A percentile compares a stretch with the other conserved stretches of the same genome.
phyloP scores from a whole-genome alignment of 2,113 vertebrate species.

The Tyrannus savana region DNA sequence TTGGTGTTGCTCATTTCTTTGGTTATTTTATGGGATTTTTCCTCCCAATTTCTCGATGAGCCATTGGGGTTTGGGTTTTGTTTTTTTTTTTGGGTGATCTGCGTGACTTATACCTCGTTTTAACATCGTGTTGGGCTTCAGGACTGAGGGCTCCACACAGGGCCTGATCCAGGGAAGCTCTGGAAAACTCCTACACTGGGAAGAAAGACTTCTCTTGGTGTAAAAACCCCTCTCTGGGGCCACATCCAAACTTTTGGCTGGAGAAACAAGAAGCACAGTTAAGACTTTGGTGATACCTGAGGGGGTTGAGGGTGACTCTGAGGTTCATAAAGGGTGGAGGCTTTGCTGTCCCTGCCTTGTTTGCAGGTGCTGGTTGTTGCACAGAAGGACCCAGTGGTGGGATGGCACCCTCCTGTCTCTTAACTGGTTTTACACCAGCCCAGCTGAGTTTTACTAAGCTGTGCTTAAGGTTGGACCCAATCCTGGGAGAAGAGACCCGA shows the following conservation, averaged over 20 bases:
- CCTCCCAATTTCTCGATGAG: neutral
- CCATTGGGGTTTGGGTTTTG: neutral
- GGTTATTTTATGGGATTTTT: neutral
- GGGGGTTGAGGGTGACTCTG: neutral
- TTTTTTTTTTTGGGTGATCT: neutral
- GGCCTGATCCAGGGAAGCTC: fast-evolving
- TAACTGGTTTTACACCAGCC: neutral
- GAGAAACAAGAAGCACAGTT: neutral
- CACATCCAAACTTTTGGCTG: neutral
- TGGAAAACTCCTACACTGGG: neutral
- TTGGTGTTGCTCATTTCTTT: neutral
- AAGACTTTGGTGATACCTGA: neutral
- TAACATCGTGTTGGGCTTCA: neutral
- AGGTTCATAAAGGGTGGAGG: neutral
- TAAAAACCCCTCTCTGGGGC: neutral
- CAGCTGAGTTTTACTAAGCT: neutral
- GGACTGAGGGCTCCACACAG: neutral
- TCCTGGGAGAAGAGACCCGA: no score
- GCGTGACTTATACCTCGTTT: neutral
- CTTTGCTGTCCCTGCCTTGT: neutral
- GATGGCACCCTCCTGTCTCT: neutral
- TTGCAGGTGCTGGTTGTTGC: neutral
- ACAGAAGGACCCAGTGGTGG: neutral
- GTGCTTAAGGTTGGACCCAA: neutral
- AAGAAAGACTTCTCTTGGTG: neutral